Evolutionary conservation across 1,140 invertebrate species (phyloP).

Genomic region (Caenorhabditis briggsae): DNA sequence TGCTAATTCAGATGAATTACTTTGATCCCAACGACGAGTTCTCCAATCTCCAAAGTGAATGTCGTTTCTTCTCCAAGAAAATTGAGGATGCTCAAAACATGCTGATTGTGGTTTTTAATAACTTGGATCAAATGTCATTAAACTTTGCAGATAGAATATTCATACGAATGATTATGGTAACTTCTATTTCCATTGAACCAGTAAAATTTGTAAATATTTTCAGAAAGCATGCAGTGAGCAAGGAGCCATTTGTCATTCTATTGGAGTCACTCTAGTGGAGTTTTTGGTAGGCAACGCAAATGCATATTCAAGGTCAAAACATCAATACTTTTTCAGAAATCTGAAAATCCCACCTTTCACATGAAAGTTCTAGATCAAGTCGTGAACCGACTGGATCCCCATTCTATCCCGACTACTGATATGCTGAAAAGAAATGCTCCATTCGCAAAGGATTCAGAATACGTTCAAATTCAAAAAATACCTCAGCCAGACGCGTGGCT

Average conservation of each 20-base stretch:
- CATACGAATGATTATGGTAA: slow-evolving; percentile 31
- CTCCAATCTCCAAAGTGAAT: background rate
- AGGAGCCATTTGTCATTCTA: background rate
- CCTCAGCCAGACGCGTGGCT: background rate
- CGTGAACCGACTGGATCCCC: background rate
- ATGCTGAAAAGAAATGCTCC: background rate
- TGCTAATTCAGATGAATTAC: background rate
- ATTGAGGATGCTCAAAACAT: background rate
- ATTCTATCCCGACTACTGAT: background rate
- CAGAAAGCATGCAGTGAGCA: slow-evolving; percentile 6
- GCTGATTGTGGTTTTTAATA: background rate
- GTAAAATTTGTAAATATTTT: background rate
- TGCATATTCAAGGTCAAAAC: background rate
- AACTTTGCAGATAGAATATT: background rate
- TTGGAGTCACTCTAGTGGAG: background rate
- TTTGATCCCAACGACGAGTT: background rate
- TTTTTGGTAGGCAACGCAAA: background rate
- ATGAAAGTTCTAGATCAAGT: background rate
- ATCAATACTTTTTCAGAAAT: background rate
- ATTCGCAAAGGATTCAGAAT: background rate
- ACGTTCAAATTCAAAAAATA: background rate
- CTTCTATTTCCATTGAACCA: too few species aligned
- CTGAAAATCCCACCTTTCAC: background rate
- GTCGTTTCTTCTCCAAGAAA: background rate
- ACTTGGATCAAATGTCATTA: background rate